Base-by-base conservation (phyloP, 2,888 invertebrate genomes). In the Noctua pronuba region DNA sequence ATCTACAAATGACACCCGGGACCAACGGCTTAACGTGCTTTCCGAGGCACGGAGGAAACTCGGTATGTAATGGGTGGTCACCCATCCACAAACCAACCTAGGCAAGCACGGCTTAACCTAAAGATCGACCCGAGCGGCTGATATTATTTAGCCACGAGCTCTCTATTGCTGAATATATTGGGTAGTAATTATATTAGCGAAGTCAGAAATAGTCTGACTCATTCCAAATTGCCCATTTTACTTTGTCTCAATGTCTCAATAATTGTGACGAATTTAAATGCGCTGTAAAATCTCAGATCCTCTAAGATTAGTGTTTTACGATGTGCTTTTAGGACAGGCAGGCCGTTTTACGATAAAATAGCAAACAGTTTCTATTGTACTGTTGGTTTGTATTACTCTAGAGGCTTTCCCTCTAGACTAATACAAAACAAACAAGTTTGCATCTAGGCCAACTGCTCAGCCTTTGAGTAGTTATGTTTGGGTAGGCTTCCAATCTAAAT, bases 221-320 rank as follows among this genome's bases (percentile, higher is more conserved):
- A 28, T 44, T 8, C 8, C 18, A n/a, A 44, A 1, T 28, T 52
- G n/a, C 0, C 31, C 0, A 31, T 2, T 55, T 18, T 44, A 58
- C 10, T 1, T 21, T 38, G 24, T n/a, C 38, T 38, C n/a, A 44
- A 18, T 71, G 8, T n/a, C n/a, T n/a, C n/a, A n/a, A n/a, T 52
- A 11, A 55, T 28, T 44, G 44, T 31, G 66, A 67, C 10, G n/a
- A 71, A 80, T 28, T 46, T 18, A 31, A 67, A 75, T 49, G 16
- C 13, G 52, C 10, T 75, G 55, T 75, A 62, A 75, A 71, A 62
- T 81, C 35, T 71, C 6, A 7, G 18, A 41, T 28, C 8, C 1
- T 18, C 18, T n/a, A 6, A 18, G 41, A 58, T 38, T 46, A 46
- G 41, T 2, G 10, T 70, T 75, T 64, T 62, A 80, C 41, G 71